Evolutionary conservation across 2,888 invertebrate species (phyloP).

Genomic region (Tinea pellionella): DNA sequence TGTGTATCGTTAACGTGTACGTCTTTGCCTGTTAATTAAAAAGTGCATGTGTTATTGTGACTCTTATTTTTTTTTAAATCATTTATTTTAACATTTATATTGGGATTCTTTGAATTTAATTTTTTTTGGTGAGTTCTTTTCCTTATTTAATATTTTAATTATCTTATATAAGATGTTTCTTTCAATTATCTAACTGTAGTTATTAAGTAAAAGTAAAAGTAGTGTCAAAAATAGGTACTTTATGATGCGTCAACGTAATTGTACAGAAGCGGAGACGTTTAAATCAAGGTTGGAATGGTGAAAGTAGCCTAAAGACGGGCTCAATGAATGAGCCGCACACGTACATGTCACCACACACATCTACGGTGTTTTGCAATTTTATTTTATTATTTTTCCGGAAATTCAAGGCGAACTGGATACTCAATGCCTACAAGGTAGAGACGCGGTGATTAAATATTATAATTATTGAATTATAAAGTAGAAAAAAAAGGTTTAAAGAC

Average conservation of each 20-base stretch:
- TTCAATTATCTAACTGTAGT: background rate
- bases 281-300: constrained; percentile 10
- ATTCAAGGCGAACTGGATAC: constrained; percentile 2
- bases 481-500: background rate
- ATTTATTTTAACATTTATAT: constrained; percentile 12
- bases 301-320: background rate
- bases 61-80: constrained; percentile 24
- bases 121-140: constrained; percentile 25
- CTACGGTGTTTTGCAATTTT: background rate
- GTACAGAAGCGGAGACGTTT: background rate
- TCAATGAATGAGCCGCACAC: background rate
- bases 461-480: background rate
- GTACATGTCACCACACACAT: background rate
- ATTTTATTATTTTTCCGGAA: background rate
- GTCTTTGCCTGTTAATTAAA: constrained; percentile 31
- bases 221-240: background rate
- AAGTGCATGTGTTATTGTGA: constrained; percentile 37
- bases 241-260: background rate
- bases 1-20: constrained; percentile 29
- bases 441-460: background rate
- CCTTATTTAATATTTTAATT: constrained; percentile 18
- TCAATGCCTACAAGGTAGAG: background rate
- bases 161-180: background rate
- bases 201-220: background rate
- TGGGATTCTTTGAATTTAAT: constrained; percentile 25